phyloP scores from a whole-genome alignment of 2,797 vertebrate genomes.

The Lutjanus argentimaculatus region DNA sequence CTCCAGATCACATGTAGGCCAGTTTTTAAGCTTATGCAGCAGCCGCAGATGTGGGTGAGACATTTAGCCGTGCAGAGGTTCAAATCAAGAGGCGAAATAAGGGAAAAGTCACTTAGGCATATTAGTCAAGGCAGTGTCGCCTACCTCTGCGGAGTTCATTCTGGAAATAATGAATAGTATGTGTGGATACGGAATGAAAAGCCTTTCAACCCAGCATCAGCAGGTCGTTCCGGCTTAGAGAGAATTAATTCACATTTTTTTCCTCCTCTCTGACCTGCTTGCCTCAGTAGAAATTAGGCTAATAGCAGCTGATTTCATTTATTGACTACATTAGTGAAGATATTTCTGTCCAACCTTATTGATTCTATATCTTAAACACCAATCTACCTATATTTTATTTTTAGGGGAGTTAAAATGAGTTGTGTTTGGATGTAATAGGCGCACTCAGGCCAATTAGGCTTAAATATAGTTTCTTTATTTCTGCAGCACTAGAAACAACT shows the following conservation, averaged over 20 bases:
- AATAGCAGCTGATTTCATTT: conserved; percentile 92
- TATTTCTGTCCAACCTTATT: conserved; percentile 58
- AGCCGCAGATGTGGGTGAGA: conserved; percentile 27
- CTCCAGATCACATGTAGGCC: conserved; percentile 17
- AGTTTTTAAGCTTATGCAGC: conserved; percentile 26
- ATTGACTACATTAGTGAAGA: conserved; percentile 77
- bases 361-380: conserved; percentile 35
- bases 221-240: conserved; percentile 88
- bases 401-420: conserved; percentile 4
- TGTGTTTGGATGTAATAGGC: conserved; percentile 15
- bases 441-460: conserved; percentile 32
- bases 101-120: conserved; percentile 74
- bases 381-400: conserved; percentile 40
- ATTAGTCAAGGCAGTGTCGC: conserved; percentile 81
- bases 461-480: conserved; percentile 22
- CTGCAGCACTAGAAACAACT: conserved; percentile 8
- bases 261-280: conserved; percentile 85
- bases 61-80: conserved; percentile 23
- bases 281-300: conserved; percentile 87
- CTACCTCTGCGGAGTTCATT: conserved; percentile 81
- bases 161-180: conserved; percentile 87
- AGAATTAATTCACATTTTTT: conserved; percentile 83
- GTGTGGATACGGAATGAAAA: conserved; percentile 81
- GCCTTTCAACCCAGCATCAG: conserved; percentile 86
- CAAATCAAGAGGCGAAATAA: conserved; percentile 59